Base-by-base conservation (phyloP, 2,113 vertebrate species). In the Cairina moschata region DNA sequence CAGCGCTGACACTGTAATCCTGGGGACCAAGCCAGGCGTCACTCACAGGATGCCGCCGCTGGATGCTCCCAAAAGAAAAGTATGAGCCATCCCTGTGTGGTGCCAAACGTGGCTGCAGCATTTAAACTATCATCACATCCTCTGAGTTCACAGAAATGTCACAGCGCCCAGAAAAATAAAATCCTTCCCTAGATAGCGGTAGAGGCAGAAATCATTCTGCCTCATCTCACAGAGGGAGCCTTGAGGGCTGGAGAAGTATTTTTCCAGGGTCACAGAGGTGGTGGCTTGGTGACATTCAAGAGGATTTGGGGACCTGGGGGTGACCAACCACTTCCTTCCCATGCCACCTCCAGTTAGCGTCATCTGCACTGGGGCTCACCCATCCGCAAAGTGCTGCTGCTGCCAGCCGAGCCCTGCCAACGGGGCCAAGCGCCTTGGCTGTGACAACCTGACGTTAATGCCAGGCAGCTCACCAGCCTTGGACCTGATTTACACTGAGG, bases 151-250 rank as follows among this genome's bases (percentile, higher is more conserved):
- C 16, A 40, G 69, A 75, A 85, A 59, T 66, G 81, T 84, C 77
- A 84, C 0, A 2, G 66, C 62, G 84, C 60, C 22, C 0, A 1
- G 14, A 50, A 55, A 88, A 44, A 52, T 13, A 22, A 50, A 6
- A 48, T 32, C 73, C 62, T 83, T 77, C 62, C 42, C 66, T 86
- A 0, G 4, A 68, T 0, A 56, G 89, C 34, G 25, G 32, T 5
- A 9, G 58, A 59, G n/a, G 15, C 48, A 69, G 74, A 82, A 94
- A 66, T 44, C 17, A 17, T 60, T 59, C 65, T 72, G 48, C 29
- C 17, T 83, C 9, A 0, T 29, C 40, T 63, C 0, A 0, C 34
- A 56, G 11, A 1, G 9, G 1, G 1, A 25, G 7, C 16, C n/a
- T 34, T 10, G 34, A 56, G 28, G n/a, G 55, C n/a, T 18, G 7